Evolutionary conservation across 2,797 vertebrate genomes (phyloP).

Genomic region (Anas acuta): DNA sequence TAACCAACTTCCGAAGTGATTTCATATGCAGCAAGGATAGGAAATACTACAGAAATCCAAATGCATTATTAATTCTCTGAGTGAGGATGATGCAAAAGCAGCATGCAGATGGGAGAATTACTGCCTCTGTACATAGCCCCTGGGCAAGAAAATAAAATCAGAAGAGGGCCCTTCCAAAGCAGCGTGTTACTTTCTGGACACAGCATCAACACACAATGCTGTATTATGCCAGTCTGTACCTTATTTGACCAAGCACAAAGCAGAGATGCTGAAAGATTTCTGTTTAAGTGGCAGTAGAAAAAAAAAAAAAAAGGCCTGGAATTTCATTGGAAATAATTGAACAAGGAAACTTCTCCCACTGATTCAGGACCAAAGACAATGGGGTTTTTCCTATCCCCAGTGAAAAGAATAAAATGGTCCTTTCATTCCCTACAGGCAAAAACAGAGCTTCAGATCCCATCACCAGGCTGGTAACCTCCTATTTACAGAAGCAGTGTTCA

Average conservation of each 20-base stretch:
- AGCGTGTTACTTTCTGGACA: not conserved
- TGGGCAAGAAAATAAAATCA: not conserved
- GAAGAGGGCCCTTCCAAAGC: not conserved
- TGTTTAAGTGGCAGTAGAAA: not conserved
- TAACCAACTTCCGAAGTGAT: not conserved
- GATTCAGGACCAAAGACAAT: not conserved
- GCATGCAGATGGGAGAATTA: not conserved
- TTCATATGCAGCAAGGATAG: not conserved
- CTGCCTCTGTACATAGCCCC: not conserved
- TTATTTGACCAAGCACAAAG: not conserved
- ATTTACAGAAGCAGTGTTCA: not conserved
- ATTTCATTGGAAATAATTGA: not conserved
- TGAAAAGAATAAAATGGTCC: conserved; percentile 7
- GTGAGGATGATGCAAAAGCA: not conserved
- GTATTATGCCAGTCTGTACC: not conserved
- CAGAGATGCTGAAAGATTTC: not conserved
- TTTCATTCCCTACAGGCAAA: not conserved
- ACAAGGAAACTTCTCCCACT: not conserved
- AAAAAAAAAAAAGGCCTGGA: not conserved
- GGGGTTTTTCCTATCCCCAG: not conserved
- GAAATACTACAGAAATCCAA: not conserved
- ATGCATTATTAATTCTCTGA: not conserved
- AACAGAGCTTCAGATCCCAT: not conserved
- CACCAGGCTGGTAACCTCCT: not conserved
- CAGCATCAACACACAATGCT: not conserved